Evolutionary conservation across 1,140 invertebrate genomes (phyloP).

Genomic region (Monomorium pharaonis): DNA sequence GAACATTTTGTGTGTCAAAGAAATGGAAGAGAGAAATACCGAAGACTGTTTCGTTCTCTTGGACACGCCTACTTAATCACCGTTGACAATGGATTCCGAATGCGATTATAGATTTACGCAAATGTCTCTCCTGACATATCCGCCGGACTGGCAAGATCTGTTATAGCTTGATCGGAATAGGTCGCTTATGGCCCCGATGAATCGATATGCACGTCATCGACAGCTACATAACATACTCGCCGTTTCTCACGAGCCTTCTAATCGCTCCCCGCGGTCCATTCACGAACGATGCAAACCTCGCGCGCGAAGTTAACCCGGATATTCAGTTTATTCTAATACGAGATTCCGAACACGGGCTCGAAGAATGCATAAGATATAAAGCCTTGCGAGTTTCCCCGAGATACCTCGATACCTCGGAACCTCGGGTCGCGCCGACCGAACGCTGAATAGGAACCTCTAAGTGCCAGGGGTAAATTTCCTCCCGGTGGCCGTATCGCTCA

Average conservation of each 20-base stretch:
- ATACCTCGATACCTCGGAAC: conserved; percentile 44
- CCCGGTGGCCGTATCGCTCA: conserved; percentile 23
- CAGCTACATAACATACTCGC: not conserved
- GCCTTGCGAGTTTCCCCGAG: conserved; percentile 46
- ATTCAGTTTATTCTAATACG: conserved; percentile 60
- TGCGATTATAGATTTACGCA: not conserved
- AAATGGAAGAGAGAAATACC: not conserved
- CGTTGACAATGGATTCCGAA: not conserved
- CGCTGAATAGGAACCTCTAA: conserved; percentile 59
- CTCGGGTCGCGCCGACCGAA: conserved; percentile 8
- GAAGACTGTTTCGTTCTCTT: not conserved
- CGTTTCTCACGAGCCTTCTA: conserved; percentile 42
- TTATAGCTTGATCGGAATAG: not conserved
- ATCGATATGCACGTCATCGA: conserved; percentile 16
- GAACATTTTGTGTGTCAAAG: not conserved
- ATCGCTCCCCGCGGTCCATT: conserved; percentile 58
- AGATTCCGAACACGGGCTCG: conserved; percentile 8
- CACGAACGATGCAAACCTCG: conserved; percentile 38
- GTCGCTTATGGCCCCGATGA: conserved; percentile 8
- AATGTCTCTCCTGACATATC: conserved; percentile 16
- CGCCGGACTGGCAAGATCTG: not conserved
- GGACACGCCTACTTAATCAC: not conserved
- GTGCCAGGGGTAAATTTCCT: conserved; percentile 59
- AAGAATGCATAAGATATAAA: conserved; percentile 75
- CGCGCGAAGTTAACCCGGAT: conserved; percentile 34